Base-by-base conservation (phyloP, 2,888 invertebrate genomes). In the Rugalucina vietnamica region DNA sequence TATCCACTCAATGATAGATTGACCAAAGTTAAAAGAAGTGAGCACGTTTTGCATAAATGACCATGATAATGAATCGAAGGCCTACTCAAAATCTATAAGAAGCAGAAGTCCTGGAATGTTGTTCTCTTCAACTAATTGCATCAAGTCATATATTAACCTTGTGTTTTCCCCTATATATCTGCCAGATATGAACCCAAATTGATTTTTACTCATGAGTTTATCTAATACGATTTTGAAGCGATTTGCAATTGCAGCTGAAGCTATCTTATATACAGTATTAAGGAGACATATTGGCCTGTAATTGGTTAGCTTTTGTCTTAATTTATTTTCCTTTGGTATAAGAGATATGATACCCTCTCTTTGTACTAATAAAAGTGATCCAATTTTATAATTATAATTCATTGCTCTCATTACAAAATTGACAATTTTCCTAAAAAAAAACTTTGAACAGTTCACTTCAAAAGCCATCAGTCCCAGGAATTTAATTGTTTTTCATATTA, bases 291-390 rank as follows among this genome's bases (percentile, higher is more conserved):
- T 71, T 37, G 39, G 71, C 27, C 71, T 37, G 14, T 39, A 71
- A 37, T 36, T 71, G 24, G 37, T 71, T 71, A 36, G 21, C 27
- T 10, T 39, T 71, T 71, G 0, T 21, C 24, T 71, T 10, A 37
- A 27, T 69, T 69, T 71, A 5, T 71, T 71, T 71, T 71, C 71
- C n/a, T 71, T 37, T 29, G 71, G 39, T 71, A 71, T 14, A n/a
- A 37, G 36, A 21, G 29, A 24, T 37, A 71, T 71, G 24, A 39
- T 39, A 24, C 24, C 43, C 12, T 36, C 29, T 43, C 36, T 71
- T 43, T 71, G 37, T 8, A 71, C 27, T 21, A 1, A 14, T n/a
- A 39, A 71, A 14, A 71, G 27, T n/a, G n/a, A n/a, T n/a, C n/a
- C n/a, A 43, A 43, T 12, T 43, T 43, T 43, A 18, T 43, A 43